Conservation (phyloP, 2,888 invertebrate genomes). For the Eupithecia inturbata region DNA sequence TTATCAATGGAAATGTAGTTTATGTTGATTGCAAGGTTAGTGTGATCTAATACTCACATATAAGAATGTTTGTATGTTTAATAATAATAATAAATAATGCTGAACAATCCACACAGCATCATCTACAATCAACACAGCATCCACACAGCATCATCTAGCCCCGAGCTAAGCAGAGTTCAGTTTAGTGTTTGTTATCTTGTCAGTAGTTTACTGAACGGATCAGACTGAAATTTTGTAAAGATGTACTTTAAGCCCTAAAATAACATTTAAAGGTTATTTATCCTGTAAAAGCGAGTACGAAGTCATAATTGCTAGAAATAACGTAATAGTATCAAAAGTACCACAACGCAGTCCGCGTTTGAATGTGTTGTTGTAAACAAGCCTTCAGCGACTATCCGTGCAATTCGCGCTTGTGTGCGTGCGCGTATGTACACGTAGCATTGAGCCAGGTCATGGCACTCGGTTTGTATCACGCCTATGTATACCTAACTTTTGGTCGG, state of each 20-base stretch:
- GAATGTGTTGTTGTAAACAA: slow-evolving; percentile 76
- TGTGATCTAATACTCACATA: neutral
- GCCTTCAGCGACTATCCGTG: slow-evolving; percentile 50
- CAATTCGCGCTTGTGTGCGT: slow-evolving; percentile 40
- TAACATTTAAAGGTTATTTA: neutral
- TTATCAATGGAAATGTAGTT: no score
- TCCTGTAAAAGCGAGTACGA: neutral
- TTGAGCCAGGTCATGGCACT: slow-evolving; percentile 83
- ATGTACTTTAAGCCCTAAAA: neutral
- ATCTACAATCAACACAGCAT: no score
- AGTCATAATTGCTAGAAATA: neutral
- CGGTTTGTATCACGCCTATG: slow-evolving; percentile 58
- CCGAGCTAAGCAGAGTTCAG: no score
- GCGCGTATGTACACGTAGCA: slow-evolving; percentile 61
- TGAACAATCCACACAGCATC: no score
- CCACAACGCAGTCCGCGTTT: slow-evolving; percentile 49
- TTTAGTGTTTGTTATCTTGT: no score
- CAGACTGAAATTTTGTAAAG: neutral
- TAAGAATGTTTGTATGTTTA: no score
- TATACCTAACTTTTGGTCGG: slow-evolving; percentile 45
- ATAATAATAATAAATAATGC: no score
- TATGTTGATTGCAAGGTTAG: no score
- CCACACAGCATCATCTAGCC: no score
- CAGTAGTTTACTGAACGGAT: no score
- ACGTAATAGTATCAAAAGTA: slow-evolving; percentile 57